Conservation (phyloP, 2,888 invertebrate species). For the Platypus cylindrus region DNA sequence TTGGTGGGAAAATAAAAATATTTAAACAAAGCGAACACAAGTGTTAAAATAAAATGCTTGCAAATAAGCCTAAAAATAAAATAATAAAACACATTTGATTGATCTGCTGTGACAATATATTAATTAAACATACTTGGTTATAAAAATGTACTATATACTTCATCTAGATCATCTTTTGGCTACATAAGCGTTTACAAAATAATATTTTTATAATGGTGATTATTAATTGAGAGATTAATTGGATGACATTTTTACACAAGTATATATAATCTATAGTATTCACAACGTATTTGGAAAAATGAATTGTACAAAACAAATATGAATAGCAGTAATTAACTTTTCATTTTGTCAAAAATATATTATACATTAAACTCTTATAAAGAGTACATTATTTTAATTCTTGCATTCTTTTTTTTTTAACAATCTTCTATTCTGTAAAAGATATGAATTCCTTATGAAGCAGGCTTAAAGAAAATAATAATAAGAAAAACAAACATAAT, state of each 20-base stretch:
- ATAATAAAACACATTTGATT: conserved; percentile 3
- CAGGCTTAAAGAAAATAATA: neutral
- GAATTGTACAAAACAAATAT: conserved; percentile 19
- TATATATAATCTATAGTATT: conserved; percentile 16
- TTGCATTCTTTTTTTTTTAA: conserved; percentile 18
- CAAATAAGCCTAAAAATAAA: too few relatives aligned
- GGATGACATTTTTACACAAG: conserved; percentile 21
- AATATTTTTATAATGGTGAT: conserved; percentile 13
- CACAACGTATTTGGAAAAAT: conserved; percentile 12
- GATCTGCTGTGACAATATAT: conserved; percentile 13
- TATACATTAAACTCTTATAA: conserved; percentile 25
- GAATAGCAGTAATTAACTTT: conserved; percentile 17
- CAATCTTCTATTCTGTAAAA: too few relatives aligned
- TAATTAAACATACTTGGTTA: conserved; percentile 16
- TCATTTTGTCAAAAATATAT: conserved; percentile 19
- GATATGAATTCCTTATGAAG: neutral
- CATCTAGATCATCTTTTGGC: conserved; percentile 22
- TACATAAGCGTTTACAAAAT: conserved; percentile 25
- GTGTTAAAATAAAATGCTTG: too few relatives aligned
- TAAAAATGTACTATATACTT: conserved; percentile 24
- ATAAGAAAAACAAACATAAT: neutral
- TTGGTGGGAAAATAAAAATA: too few relatives aligned
- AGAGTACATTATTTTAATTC: conserved; percentile 21
- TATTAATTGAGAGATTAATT: conserved; percentile 13
- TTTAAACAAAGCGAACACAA: too few relatives aligned